Conservation (phyloP, 2,888 invertebrate genomes). For the Hermodice carunculata region DNA sequence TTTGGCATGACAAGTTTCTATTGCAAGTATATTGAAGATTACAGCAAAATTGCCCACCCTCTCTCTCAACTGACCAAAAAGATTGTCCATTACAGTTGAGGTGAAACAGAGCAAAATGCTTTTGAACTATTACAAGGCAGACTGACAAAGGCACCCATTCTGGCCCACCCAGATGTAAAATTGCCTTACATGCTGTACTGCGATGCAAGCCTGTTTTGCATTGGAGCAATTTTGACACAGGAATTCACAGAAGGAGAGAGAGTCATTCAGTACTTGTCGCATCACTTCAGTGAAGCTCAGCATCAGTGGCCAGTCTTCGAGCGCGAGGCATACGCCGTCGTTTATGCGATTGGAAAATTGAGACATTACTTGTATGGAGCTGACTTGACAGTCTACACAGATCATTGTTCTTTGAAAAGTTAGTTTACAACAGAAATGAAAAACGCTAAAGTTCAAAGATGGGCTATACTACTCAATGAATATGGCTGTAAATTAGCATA, state of each 20-base stretch:
- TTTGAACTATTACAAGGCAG: too few relatives aligned
- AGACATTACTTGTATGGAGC: slow-evolving; percentile 4
- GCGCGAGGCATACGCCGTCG: slow-evolving; percentile 1
- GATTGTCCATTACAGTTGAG: too few relatives aligned
- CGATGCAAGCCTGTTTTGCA: too few relatives aligned
- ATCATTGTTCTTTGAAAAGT: neutral
- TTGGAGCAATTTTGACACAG: neutral
- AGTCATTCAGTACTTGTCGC: neutral
- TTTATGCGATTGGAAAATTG: slow-evolving; percentile 6
- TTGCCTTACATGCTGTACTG: too few relatives aligned
- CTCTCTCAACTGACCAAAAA: too few relatives aligned
- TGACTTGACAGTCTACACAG: neutral
- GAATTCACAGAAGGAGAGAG: neutral
- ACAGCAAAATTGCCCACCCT: too few relatives aligned
- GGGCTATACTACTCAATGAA: slow-evolving; percentile 2
- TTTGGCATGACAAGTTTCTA: too few relatives aligned
- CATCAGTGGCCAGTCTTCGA: neutral
- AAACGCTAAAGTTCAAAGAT: neutral
- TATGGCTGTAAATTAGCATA: neutral
- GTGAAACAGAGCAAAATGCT: too few relatives aligned
- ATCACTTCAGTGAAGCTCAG: neutral
- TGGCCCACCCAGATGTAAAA: too few relatives aligned
- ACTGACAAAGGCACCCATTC: too few relatives aligned
- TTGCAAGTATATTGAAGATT: too few relatives aligned
- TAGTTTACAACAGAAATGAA: neutral